Evolutionary conservation across 2,797 vertebrate genomes (phyloP).

Genomic region (Bovichtus variegatus): DNA sequence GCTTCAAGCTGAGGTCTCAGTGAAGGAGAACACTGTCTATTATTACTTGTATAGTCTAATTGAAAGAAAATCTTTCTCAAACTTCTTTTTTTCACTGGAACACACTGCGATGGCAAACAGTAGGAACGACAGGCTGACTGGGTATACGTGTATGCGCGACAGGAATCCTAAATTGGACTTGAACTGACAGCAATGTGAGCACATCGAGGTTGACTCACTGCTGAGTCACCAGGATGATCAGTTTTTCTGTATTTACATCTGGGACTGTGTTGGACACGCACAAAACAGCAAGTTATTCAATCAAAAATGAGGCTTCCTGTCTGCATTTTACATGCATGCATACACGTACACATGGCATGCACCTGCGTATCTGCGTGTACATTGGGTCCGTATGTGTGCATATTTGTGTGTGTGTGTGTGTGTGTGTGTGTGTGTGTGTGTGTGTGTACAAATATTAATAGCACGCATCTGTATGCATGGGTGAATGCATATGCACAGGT

Average conservation of each 20-base stretch:
- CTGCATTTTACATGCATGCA: neutral
- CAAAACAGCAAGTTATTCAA: neutral
- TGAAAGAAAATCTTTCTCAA: neutral
- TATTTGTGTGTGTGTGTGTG: neutral
- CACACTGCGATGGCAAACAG: neutral
- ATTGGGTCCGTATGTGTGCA: neutral
- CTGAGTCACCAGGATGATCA: conserved; percentile 1
- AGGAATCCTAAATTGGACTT: neutral
- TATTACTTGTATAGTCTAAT: neutral
- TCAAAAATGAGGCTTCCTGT: neutral
- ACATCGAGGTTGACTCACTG: neutral
- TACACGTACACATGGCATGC: conserved; percentile 22
- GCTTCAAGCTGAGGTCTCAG: neutral
- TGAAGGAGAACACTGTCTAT: neutral
- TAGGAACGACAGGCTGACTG: neutral
- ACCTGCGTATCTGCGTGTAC: conserved; percentile 27
- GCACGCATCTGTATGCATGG: conserved; percentile 17
- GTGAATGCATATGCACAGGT: conserved; percentile 25
- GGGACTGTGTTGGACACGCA: neutral
- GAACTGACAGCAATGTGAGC: neutral
- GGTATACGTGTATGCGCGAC: neutral
- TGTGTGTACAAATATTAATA: conserved; percentile 17
- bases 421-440: conserved; percentile 7
- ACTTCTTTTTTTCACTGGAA: neutral
- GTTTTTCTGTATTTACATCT: neutral